Evolutionary conservation across 2,888 invertebrate genomes (phyloP), one percentile per base, ranked within the genome.

Genomic region (Apodemia hepburni): DNA sequence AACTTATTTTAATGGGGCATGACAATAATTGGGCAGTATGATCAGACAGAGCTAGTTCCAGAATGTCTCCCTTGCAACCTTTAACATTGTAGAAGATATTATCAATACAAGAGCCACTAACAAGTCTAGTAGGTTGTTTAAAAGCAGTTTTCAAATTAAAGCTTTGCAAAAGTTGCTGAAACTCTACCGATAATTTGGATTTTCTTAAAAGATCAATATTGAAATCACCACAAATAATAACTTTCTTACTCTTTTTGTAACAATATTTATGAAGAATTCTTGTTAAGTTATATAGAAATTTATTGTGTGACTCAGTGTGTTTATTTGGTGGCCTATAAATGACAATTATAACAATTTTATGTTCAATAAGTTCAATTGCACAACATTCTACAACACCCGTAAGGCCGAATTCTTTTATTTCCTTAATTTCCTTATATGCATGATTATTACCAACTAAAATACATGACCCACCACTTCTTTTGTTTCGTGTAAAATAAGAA

Each of bases 401-500:
- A 11, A 9, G 9, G 8, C 42, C 2, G 15, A 42, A 4, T 42
- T 22, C 15, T 15, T 15, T 42, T 42, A 42, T 42, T 42, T 42
- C 42, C 3, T 42, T 42, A 42, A 35, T 47, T 47, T 47, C n/a
- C 47, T 47, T 47, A 47, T 18, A 49, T 11, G 18, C 9, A 11
- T 49, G 8, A 49, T 2, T 49, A 18, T 49, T 49, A 8, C 18
- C 8, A 18, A 49, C 49, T 49, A 18, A 18, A 49, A 49, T 49
- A 49, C 49, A 49, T 9, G 49, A 49, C 49, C 18, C 49, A 49
- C 49, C 18, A 49, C 15, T 17, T 49, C 49, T 49, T 18, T 49
- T 49, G 11, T 49, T 49, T 6, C 49, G 18, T 11, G 49, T 49
- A 9, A 9, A 49, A 18, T 18, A 18, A 7, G 49, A 49, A 8